phyloP scores from a whole-genome alignment of 1,140 invertebrate genomes.

The Scaptomyza montana region DNA sequence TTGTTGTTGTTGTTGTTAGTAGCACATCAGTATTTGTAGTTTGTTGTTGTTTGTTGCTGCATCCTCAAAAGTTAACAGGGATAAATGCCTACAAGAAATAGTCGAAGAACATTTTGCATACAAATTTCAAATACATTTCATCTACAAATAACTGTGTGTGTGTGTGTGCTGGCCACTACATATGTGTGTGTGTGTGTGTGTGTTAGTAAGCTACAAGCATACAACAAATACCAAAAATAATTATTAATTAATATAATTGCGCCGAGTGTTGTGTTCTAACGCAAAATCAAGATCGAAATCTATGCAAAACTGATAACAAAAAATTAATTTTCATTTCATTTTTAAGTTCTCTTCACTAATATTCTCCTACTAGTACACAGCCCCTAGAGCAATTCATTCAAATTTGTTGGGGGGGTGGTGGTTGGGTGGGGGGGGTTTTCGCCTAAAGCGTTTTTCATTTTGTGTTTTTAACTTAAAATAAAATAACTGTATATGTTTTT shows the following conservation, averaged over 20 bases:
- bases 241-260: slow-evolving; percentile 23
- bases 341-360: slow-evolving; percentile 1
- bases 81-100: slow-evolving; percentile 83
- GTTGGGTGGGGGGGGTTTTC: neutral
- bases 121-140: slow-evolving; percentile 26
- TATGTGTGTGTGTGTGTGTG: slow-evolving; percentile 38
- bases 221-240: slow-evolving; percentile 22
- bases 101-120: slow-evolving; percentile 58
- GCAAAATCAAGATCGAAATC: slow-evolving; percentile 20
- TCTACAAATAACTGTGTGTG: slow-evolving; percentile 26
- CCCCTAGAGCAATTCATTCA: slow-evolving; percentile 1
- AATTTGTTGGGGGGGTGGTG: neutral
- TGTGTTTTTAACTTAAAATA: slow-evolving; percentile 46
- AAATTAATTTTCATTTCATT: neutral
- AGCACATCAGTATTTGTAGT: slow-evolving; percentile 35
- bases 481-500: slow-evolving; percentile 27
- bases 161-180: slow-evolving; percentile 40
- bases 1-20: slow-evolving; percentile 44
- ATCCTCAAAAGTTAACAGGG: slow-evolving; percentile 84
- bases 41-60: slow-evolving; percentile 54
- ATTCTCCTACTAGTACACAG: slow-evolving; percentile 2
- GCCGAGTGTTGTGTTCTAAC: neutral
- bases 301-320: neutral
- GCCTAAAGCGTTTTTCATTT: slow-evolving; percentile 20
- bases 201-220: slow-evolving; percentile 44